Base-by-base conservation (phyloP, 2,113 vertebrate species). In the Salvelinus sp. region DNA sequence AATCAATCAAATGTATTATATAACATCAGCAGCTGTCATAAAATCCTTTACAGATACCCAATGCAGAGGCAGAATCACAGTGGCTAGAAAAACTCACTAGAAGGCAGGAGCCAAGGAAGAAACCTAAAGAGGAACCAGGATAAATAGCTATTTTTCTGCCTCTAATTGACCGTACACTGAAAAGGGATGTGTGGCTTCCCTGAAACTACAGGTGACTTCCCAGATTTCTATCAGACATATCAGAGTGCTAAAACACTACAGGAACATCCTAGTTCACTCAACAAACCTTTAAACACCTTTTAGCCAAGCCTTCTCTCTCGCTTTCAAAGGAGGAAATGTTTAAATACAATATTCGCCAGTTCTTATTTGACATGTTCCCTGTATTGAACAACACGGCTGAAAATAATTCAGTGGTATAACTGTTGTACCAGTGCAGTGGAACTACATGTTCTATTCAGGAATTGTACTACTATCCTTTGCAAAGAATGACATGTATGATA, bases 401-500 rank as follows among this genome's bases (percentile, higher is more conserved):
- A 62, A 7, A 22, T 0, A 10, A 62, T 23, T 10, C n/a, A 2
- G 20, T 62, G n/a, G 58, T 2, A 62, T 62, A 62, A 62, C 58
- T 23, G 10, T 2, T 10, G n/a, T 10, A 54, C 50, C 12, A 54
- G 16, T 16, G 50, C n/a, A 62, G n/a, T n/a, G 16, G 28, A 75
- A 13, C 13, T 20, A 28, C 10, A 79, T 12, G 33, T n/a, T 33
- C 38, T n/a, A 67, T 63, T 60, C 13, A 68, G 63, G 54, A 22
- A 70, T 18, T 60, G n/a, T 80, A 69, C 73, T 4, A 54, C 3
- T 23, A 84, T 73, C 71, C 82, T 48, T 66, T 4, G 50, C 22
- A 74, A 50, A 85, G 58, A 13, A 22, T 62, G n/a, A 88, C 86
- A 65, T 44, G 70, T 74, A 63, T 72, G 27, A 73, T 76, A 47